These are phyloP conservation scores for Piezodorus guildinii DNA, from an alignment of 1,140 invertebrate genomes.

Conservation along the genomic window DNA sequence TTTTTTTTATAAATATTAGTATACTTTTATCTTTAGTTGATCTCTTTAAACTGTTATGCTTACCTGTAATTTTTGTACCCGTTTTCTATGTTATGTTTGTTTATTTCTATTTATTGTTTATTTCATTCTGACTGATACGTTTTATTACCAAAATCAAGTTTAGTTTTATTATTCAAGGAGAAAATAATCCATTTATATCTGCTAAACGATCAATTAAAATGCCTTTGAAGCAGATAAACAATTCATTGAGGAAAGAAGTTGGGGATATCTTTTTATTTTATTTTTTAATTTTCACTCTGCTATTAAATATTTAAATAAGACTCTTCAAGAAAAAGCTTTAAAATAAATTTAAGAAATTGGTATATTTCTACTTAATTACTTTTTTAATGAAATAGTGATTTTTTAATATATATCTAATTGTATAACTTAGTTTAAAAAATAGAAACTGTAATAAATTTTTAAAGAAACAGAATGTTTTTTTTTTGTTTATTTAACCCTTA, in stretches of 20 bases:
- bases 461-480: too few species aligned
- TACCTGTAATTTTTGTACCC: not conserved
- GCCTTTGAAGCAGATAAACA: too few species aligned
- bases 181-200: too few species aligned
- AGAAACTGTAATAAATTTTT: too few species aligned
- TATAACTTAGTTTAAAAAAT: not conserved
- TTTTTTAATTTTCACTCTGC: conserved; percentile 15
- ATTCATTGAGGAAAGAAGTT: too few species aligned
- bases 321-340: not conserved
- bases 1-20: not conserved
- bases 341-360: not conserved
- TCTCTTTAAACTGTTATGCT: conserved; percentile 1
- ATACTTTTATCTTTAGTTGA: conserved; percentile 6
- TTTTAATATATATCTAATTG: not conserved
- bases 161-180: too few species aligned
- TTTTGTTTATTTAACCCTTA: too few species aligned
- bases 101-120: conserved; percentile 12
- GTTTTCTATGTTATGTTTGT: too few species aligned
- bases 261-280: not conserved
- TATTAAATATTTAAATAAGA: conserved; percentile 10
- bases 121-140: conserved; percentile 12
- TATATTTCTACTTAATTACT: not conserved
- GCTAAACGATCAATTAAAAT: too few species aligned
- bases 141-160: not conserved
- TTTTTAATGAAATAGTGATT: not conserved